Conservation (phyloP, 2,888 invertebrate species). For the Phytoseiulus persimilis region DNA sequence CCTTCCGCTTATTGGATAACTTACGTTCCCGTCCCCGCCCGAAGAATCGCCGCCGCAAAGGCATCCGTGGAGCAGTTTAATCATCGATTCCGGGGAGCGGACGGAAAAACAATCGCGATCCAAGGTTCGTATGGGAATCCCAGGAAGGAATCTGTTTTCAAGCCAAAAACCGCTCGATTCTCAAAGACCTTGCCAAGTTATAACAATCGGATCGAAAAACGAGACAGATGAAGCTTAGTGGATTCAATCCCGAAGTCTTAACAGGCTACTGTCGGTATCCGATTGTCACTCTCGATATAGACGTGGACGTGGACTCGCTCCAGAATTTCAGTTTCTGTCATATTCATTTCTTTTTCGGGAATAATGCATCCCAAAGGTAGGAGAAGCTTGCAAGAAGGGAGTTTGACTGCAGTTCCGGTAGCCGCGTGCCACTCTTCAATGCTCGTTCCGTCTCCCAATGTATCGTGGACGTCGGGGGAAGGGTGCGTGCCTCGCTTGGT, state of each 20-base stretch:
- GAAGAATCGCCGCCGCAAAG: background rate
- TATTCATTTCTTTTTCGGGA: too few species aligned
- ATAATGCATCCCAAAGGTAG: too few species aligned
- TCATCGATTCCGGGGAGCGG: background rate
- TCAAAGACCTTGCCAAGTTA: background rate
- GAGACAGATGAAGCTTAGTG: background rate
- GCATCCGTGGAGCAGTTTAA: background rate
- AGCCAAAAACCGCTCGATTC: background rate
- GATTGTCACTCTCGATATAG: background rate
- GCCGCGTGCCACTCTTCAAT: too few species aligned
- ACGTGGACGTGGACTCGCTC: too few species aligned
- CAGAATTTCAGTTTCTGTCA: too few species aligned
- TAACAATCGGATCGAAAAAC: background rate
- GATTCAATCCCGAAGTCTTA: background rate
- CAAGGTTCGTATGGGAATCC: background rate
- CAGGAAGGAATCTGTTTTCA: background rate
- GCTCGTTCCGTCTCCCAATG: too few species aligned
- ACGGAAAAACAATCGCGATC: background rate
- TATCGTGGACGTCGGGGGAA: too few species aligned
- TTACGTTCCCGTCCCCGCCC: background rate
- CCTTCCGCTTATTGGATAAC: too few species aligned
- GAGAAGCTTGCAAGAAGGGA: too few species aligned
- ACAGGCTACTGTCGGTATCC: background rate
- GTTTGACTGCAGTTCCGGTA: too few species aligned
- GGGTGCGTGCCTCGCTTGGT: too few species aligned